Evolutionary conservation across 2,888 invertebrate species (phyloP).

Genomic region (Yponomeuta cagnagella): DNA sequence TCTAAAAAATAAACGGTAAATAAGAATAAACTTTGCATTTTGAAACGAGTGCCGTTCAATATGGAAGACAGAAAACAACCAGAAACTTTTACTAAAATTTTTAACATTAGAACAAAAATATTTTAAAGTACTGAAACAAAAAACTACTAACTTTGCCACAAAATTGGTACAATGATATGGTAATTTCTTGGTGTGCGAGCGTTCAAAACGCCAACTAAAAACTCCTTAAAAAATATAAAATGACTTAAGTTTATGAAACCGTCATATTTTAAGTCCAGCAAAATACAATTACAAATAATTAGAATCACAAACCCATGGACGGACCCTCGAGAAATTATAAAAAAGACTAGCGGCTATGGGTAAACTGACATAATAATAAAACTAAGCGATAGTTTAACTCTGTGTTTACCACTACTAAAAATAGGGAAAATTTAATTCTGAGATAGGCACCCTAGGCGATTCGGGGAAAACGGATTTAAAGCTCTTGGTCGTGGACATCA

Average conservation of each 20-base stretch:
- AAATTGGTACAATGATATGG: constrained; percentile 8
- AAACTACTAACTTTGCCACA: neutral
- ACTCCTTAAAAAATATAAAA: neutral
- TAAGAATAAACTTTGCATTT: neutral
- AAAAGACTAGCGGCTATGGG: constrained; percentile 40
- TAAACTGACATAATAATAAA: constrained; percentile 23
- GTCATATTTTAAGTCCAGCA: neutral
- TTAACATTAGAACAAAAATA: neutral
- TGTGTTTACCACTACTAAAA: neutral
- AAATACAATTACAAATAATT: neutral
- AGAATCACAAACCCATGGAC: constrained; percentile 30
- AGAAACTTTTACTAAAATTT: neutral
- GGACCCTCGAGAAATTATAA: constrained; percentile 27
- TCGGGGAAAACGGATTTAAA: no score
- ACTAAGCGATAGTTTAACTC: neutral
- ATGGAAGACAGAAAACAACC: neutral
- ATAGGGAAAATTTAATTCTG: no score
- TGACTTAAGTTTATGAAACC: neutral
- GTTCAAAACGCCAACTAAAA: neutral
- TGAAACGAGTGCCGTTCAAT: neutral
- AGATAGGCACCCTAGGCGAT: no score
- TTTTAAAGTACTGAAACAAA: neutral
- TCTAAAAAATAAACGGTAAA: neutral
- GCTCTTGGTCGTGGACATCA: no score
- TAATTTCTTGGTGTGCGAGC: constrained; percentile 2